Percentiles rank a stretch among this genome's conserved stretches.
These are phyloP conservation scores for Drosophila paranaensis DNA, from an alignment of 2,888 invertebrate species.

Conservation along the genomic window DNA sequence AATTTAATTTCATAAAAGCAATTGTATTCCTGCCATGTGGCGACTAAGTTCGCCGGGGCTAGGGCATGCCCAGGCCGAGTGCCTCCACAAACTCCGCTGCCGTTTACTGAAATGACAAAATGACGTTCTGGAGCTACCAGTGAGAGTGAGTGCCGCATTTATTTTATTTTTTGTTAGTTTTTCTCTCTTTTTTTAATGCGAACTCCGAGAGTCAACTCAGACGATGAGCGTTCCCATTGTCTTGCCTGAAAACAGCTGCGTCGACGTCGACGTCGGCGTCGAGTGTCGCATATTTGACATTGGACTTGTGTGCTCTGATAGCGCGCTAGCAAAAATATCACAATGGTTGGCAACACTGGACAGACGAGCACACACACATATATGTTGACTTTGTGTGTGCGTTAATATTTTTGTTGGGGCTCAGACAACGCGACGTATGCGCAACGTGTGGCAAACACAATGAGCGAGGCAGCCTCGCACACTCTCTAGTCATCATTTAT, in stretches of 20 bases:
- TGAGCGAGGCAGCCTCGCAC: constrained; percentile 34
- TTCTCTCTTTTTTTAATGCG: constrained; percentile 53
- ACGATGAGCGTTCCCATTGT: constrained; percentile 76
- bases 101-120: constrained; percentile 68
- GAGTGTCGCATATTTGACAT: constrained; percentile 73
- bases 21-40: constrained; percentile 71
- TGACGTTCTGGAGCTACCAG: constrained; percentile 55
- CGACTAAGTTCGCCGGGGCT: constrained; percentile 51
- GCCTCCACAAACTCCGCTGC: constrained; percentile 56
- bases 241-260: constrained; percentile 73
- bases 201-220: constrained; percentile 54
- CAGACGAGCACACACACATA: constrained; percentile 36
- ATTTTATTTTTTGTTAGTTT: constrained; percentile 48
- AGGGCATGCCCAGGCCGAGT: constrained; percentile 11
- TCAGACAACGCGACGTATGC: constrained; percentile 66
- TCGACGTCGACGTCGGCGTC: constrained; percentile 8
- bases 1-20: constrained; percentile 79
- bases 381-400: constrained; percentile 67
- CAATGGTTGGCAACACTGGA: constrained; percentile 72
- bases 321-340: constrained; percentile 75
- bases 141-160: constrained; percentile 60
- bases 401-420: constrained; percentile 47
- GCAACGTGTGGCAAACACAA: constrained; percentile 69
- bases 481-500: constrained; percentile 64
- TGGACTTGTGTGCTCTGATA: constrained; percentile 74